Evolutionary conservation across 2,797 vertebrate genomes (phyloP).

Genomic region (Gymnopithys bicolor): DNA sequence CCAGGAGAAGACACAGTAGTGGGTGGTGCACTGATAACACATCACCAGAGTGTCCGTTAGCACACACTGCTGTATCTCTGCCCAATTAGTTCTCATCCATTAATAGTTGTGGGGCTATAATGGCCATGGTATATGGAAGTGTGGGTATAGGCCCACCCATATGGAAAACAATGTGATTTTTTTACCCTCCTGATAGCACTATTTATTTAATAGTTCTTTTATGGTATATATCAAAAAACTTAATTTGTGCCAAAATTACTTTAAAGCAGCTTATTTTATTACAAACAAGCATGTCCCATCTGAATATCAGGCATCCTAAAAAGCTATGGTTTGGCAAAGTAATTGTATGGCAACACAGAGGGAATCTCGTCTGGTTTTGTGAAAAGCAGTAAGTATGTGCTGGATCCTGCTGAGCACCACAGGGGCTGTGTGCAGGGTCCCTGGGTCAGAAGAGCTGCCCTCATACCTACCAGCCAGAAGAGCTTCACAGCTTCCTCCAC

Average conservation of each 20-base stretch:
- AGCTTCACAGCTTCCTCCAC: background rate
- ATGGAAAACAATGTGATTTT: background rate
- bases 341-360: background rate
- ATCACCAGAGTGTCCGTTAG: background rate
- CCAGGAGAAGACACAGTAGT: background rate
- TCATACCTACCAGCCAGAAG: background rate
- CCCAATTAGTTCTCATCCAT: background rate
- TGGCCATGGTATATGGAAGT: background rate
- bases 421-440: background rate
- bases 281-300: background rate
- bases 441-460: background rate
- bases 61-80: background rate
- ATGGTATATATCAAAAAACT: background rate
- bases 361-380: background rate
- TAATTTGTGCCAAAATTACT: background rate
- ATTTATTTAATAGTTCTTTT: background rate
- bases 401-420: fast-evolving
- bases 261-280: background rate
- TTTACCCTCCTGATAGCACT: background rate
- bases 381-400: background rate
- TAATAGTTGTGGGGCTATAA: background rate
- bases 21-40: background rate
- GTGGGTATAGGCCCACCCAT: background rate
- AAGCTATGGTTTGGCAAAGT: background rate
- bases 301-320: background rate